Conservation (phyloP, 2,797 vertebrate species). For the Chelon labrosus region DNA sequence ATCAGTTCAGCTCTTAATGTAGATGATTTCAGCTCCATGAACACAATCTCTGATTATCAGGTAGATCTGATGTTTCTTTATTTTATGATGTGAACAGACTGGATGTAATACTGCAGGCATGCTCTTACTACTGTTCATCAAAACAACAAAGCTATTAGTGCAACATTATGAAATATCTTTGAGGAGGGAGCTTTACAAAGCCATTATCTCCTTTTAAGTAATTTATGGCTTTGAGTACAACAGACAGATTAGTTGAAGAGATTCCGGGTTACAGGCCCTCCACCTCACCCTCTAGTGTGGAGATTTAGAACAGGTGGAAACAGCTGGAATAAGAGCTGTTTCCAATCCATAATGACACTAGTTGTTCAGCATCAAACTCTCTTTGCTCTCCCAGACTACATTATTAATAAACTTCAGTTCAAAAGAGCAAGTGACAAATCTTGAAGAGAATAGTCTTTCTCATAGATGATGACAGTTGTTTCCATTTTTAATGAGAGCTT, state of each 20-base stretch:
- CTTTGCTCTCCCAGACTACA: no score
- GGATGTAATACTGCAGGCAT: neutral
- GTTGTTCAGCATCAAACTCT: no score
- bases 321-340: neutral
- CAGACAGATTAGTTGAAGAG: neutral
- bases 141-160: neutral
- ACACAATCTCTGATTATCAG: neutral
- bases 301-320: neutral
- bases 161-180: neutral
- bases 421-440: neutral
- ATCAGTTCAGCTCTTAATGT: neutral
- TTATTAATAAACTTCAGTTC: neutral
- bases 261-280: neutral
- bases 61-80: neutral
- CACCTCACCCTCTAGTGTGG: neutral
- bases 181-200: neutral
- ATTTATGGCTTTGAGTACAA: neutral
- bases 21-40: neutral
- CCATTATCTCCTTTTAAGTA: neutral
- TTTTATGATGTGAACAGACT: neutral
- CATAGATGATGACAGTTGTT: neutral
- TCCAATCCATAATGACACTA: no score
- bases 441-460: neutral
- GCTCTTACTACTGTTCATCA: slow-evolving; percentile 1
- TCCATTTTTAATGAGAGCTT: no score